These are phyloP conservation scores for Puffinus mauretanicus DNA, from an alignment of 2,113 vertebrate genomes.

Conservation along the genomic window DNA sequence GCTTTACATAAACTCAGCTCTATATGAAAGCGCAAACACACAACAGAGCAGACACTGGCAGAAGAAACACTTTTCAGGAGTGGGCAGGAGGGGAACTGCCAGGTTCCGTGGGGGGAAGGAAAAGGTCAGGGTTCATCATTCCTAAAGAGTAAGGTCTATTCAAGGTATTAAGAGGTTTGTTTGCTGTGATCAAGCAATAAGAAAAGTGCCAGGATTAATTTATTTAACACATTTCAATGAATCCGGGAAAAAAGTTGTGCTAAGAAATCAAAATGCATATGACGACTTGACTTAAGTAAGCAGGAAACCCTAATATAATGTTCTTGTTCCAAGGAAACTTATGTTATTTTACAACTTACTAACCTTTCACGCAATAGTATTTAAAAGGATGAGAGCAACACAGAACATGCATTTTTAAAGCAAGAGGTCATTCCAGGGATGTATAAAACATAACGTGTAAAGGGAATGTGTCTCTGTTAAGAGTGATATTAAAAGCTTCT, in stretches of 20 bases:
- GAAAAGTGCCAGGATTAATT: not conserved
- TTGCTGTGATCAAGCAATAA: not conserved
- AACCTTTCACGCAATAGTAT: not conserved
- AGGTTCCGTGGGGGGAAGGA: not conserved
- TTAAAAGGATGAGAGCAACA: not conserved
- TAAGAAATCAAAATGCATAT: not conserved
- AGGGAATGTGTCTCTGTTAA: not conserved
- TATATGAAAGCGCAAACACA: not conserved
- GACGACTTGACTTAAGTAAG: not conserved
- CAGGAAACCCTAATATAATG: not conserved
- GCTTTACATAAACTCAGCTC: not conserved
- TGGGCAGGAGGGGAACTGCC: not conserved
- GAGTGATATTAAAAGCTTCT: conserved; percentile 10
- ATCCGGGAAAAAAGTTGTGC: not conserved
- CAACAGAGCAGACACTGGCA: not conserved
- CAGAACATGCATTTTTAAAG: not conserved
- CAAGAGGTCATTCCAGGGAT: not conserved
- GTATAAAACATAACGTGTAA: not conserved
- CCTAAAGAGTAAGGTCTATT: not conserved
- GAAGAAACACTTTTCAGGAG: not conserved
- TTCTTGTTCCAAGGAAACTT: not conserved
- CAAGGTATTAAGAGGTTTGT: not conserved
- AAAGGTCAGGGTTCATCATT: not conserved
- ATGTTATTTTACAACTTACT: not conserved
- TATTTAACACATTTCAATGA: not conserved